These are phyloP conservation scores for Luidia sarsii DNA, from an alignment of 53 echinoderm and acorn worm genomes.

Conservation along the genomic window DNA sequence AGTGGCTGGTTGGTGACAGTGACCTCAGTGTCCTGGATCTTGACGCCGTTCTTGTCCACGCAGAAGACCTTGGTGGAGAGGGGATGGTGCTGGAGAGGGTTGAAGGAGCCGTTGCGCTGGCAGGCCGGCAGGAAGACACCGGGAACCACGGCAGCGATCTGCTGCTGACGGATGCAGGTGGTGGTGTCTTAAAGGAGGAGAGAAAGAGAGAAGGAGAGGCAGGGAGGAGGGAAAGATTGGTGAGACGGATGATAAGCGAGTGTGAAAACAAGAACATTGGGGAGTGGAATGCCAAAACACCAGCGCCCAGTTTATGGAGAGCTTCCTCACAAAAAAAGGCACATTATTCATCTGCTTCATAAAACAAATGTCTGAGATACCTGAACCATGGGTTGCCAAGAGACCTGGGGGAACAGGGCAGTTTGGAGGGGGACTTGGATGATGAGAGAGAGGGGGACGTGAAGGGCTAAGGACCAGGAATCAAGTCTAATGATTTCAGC, in stretches of 20 bases:
- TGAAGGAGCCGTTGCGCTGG: constrained; percentile 54
- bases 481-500: too few species aligned
- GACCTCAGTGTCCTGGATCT: constrained; percentile 29
- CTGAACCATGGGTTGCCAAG: too few species aligned
- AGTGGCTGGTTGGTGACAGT: neutral
- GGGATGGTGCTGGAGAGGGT: constrained; percentile 42
- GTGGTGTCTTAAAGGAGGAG: constrained; percentile 23
- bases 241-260: too few species aligned
- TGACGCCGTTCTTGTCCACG: constrained; percentile 67
- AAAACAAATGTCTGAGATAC: too few species aligned
- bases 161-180: constrained; percentile 64
- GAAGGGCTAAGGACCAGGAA: too few species aligned
- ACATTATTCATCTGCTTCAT: too few species aligned
- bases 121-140: constrained; percentile 66
- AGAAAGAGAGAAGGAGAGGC: too few species aligned
- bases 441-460: too few species aligned
- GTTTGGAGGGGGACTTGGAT: too few species aligned
- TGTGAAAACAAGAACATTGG: neutral
- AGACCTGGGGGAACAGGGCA: too few species aligned
- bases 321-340: too few species aligned
- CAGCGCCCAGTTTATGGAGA: too few species aligned
- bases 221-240: neutral
- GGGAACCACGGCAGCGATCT: constrained; percentile 56
- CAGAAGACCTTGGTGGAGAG: constrained; percentile 48
- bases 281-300: neutral